phyloP scores from a whole-genome alignment of 2,888 invertebrate species.

The Rhagonycha fulva region DNA sequence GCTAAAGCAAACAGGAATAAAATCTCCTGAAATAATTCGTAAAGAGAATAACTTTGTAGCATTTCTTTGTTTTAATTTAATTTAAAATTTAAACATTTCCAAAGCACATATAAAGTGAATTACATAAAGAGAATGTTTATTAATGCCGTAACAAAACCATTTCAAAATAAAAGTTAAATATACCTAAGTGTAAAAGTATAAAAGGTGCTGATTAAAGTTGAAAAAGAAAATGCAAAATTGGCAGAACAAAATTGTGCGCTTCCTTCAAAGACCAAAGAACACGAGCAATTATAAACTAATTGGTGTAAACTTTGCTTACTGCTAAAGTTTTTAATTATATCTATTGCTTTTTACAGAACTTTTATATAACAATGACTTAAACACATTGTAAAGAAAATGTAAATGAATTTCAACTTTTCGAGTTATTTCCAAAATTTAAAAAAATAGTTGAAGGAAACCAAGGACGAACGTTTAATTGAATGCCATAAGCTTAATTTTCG shows the following conservation, averaged over 20 bases:
- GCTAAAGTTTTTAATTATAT: slow-evolving; percentile 17
- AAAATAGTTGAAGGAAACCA: neutral
- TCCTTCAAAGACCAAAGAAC: slow-evolving; percentile 9
- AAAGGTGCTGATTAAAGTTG: neutral
- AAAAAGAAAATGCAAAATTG: slow-evolving; percentile 11
- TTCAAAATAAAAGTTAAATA: neutral
- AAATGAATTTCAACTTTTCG: neutral
- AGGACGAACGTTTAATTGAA: slow-evolving; percentile 6
- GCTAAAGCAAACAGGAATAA: neutral
- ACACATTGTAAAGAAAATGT: neutral
- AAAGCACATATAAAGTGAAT: neutral
- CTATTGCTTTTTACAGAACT: neutral
- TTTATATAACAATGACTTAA: neutral
- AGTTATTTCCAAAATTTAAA: neutral
- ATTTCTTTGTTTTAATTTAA: neutral
- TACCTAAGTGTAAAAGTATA: neutral
- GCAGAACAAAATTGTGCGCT: slow-evolving; percentile 5
- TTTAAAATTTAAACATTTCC: neutral
- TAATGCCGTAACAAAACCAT: neutral
- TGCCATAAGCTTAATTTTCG: neutral
- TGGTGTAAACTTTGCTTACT: slow-evolving; percentile 17
- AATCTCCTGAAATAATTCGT: neutral
- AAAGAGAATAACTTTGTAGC: neutral
- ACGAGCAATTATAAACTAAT: slow-evolving; percentile 16
- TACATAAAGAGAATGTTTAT: neutral